Conservation (phyloP, 2,113 vertebrate genomes). For the Pardalotus punctatus region DNA sequence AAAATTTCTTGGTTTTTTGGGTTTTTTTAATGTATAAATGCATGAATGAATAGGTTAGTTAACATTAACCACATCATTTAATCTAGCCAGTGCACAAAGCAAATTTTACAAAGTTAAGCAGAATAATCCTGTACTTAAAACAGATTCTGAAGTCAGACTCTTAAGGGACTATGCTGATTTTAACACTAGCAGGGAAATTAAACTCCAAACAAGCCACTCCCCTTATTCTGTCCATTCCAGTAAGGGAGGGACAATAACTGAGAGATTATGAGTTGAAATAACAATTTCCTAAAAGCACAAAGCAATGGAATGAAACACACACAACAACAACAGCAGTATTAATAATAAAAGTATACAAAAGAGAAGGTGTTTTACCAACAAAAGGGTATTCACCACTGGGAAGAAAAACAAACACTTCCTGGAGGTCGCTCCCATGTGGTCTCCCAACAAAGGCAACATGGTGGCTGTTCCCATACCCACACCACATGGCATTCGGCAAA, state of each 20-base stretch:
- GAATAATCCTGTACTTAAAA: neutral
- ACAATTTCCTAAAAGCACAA: neutral
- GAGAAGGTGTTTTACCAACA: neutral
- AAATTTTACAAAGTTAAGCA: neutral
- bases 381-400: neutral
- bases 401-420: neutral
- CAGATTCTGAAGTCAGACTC: neutral
- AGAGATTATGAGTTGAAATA: neutral
- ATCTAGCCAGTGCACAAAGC: neutral
- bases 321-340: neutral
- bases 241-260: neutral
- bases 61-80: neutral
- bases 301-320: neutral
- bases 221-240: neutral
- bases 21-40: neutral
- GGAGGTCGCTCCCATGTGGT: fast-evolving
- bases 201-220: neutral
- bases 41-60: neutral
- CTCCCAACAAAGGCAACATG: neutral
- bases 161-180: neutral
- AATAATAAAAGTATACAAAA: no score
- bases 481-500: neutral
- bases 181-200: neutral
- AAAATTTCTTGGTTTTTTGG: neutral
- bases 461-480: fast-evolving